Conservation (phyloP, 64 coral and sea anemone species). For the Anthopleura sola region DNA sequence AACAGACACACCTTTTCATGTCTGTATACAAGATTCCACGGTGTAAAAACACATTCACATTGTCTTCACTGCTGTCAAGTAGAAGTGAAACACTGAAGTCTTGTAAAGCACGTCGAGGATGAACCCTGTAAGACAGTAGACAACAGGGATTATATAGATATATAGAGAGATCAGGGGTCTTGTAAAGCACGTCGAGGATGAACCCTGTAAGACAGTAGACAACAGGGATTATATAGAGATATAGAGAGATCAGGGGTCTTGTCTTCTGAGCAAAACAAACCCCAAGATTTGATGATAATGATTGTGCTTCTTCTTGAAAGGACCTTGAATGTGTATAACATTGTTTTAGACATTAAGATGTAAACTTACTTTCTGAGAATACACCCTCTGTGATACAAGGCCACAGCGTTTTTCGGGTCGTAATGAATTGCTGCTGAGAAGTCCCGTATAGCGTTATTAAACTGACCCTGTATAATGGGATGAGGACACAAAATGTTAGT, state of each 20-base stretch:
- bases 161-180: too few relatives aligned
- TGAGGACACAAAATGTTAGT: background rate
- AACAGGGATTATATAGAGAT: background rate
- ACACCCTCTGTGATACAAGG: conserved; percentile 92
- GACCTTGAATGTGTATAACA: too few relatives aligned
- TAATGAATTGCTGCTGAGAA: conserved; percentile 89
- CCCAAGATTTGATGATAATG: too few relatives aligned
- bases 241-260: too few relatives aligned
- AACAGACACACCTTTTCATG: conserved; percentile 70
- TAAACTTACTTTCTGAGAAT: conserved; percentile 83
- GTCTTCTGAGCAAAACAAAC: too few relatives aligned
- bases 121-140: conserved; percentile 38
- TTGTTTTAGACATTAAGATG: background rate
- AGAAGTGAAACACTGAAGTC: conserved; percentile 96
- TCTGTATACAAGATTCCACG: conserved; percentile 96
- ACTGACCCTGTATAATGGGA: conserved; percentile 49
- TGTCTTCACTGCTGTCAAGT: conserved; percentile 59
- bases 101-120: conserved; percentile 87
- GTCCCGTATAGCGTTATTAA: conserved; percentile 66
- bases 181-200: conserved; percentile 66
- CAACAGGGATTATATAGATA: background rate
- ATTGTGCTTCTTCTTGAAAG: too few relatives aligned
- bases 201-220: conserved; percentile 34
- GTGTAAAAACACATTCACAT: conserved; percentile 89
- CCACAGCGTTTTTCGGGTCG: conserved; percentile 71